A percentile compares a stretch with the other conserved stretches of the same genome.
Conservation (phyloP, 1,140 invertebrate species). For the Brachystomella parvula region DNA sequence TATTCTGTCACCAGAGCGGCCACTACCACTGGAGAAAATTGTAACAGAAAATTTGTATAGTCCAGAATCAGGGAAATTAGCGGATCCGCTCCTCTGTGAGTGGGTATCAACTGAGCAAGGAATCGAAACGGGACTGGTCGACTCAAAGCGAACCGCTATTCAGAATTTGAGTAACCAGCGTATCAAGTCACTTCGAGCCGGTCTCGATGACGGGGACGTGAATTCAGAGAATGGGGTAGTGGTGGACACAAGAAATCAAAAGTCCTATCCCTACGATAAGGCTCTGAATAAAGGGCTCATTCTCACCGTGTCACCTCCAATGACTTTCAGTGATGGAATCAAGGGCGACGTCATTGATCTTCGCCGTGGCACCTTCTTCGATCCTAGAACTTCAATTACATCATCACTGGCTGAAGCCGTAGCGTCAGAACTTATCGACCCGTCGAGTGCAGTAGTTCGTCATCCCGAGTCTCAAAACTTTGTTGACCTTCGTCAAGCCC, state of each 20-base stretch:
- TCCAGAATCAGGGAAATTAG: conserved; percentile 66
- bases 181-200: conserved; percentile 61
- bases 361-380: conserved; percentile 44
- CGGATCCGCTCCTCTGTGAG: conserved; percentile 63
- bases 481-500: conserved; percentile 59
- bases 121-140: conserved; percentile 62
- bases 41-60: conserved; percentile 67
- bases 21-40: conserved; percentile 66
- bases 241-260: conserved; percentile 66
- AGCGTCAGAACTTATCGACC: conserved; percentile 63
- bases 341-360: conserved; percentile 47
- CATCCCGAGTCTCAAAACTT: conserved; percentile 67
- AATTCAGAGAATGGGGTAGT: conserved; percentile 66
- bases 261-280: conserved; percentile 60
- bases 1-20: conserved; percentile 62
- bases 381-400: conserved; percentile 51
- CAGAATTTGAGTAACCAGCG: conserved; percentile 65
- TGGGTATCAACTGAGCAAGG: conserved; percentile 62
- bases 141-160: conserved; percentile 64
- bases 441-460: conserved; percentile 64
- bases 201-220: conserved; percentile 70
- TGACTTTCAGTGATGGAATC: conserved; percentile 54
- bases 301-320: conserved; percentile 60
- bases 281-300: conserved; percentile 62
- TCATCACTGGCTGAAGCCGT: conserved; percentile 72